Conservation (phyloP, 1,140 invertebrate species). For the Planococcus citri region DNA sequence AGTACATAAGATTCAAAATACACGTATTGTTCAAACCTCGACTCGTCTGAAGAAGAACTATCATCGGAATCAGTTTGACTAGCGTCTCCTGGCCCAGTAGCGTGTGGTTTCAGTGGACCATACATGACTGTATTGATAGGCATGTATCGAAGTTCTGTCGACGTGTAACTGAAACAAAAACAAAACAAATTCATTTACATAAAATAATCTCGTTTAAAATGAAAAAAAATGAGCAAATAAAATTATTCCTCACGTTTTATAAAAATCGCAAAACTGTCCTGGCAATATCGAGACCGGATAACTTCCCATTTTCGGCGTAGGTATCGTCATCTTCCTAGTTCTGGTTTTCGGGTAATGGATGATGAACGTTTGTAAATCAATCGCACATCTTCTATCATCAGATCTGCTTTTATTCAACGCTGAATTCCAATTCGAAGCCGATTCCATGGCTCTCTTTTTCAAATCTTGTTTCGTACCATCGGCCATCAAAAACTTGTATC, state of each 20-base stretch:
- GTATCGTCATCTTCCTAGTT: constrained; percentile 37
- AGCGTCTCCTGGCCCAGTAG: background rate
- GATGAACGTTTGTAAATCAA: constrained; percentile 63
- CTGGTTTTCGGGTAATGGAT: constrained; percentile 52
- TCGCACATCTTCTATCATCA: constrained; percentile 52
- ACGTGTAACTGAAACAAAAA: constrained; percentile 41
- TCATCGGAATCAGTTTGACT: constrained; percentile 34
- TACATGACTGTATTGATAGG: constrained; percentile 82
- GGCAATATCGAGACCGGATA: constrained; percentile 86
- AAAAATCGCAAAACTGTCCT: constrained; percentile 83
- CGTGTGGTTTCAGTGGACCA: constrained; percentile 33
- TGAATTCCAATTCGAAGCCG: constrained; percentile 77
- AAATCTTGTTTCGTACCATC: constrained; percentile 46
- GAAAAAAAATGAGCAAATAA: constrained; percentile 21
- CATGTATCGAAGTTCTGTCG: constrained; percentile 60
- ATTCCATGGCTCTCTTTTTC: constrained; percentile 71
- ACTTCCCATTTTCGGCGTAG: constrained; percentile 45
- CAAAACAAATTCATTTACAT: background rate
- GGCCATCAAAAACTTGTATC: constrained; percentile 9
- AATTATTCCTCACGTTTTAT: constrained; percentile 40
- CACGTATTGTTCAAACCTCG: constrained; percentile 32
- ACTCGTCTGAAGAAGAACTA: constrained; percentile 41
- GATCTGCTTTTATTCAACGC: constrained; percentile 58
- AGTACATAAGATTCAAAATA: background rate
- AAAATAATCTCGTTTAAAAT: background rate